Conservation (phyloP, 2,888 invertebrate species). For the Dicyrtomina minuta region DNA sequence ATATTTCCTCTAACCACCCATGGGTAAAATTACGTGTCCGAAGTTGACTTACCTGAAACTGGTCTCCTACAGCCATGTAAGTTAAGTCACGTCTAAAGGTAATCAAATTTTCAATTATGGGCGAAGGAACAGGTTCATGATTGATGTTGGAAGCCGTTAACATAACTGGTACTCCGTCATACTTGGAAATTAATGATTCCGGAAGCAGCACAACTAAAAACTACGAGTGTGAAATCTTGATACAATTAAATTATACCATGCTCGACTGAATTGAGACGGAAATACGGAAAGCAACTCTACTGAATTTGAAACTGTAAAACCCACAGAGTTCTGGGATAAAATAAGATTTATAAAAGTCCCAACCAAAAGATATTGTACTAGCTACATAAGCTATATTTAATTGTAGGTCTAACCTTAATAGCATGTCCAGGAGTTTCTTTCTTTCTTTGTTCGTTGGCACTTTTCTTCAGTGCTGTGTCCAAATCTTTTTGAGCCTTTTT, state of each 20-base stretch:
- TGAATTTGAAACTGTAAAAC: too few species aligned
- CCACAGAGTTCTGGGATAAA: too few species aligned
- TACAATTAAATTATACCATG: background rate
- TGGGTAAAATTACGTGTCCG: background rate
- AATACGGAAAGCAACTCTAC: too few species aligned
- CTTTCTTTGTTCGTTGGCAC: conserved; percentile 20
- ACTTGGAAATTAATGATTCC: conserved; percentile 8
- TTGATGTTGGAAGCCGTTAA: conserved; percentile 8
- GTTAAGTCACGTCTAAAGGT: conserved; percentile 19
- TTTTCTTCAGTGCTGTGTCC: conserved; percentile 31
- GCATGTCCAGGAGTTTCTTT: conserved; percentile 32
- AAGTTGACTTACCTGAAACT: conserved; percentile 19
- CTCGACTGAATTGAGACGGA: too few species aligned
- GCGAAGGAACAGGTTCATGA: background rate
- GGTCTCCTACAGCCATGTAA: conserved; percentile 5
- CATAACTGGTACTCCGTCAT: conserved; percentile 3
- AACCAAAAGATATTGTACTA: too few species aligned
- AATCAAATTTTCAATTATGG: conserved; percentile 23
- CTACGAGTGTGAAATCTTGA: background rate
- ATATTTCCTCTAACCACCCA: too few species aligned
- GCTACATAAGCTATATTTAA: too few species aligned
- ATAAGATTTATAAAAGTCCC: too few species aligned
- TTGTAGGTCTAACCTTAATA: conserved; percentile 27
- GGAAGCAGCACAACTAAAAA: conserved; percentile 14
- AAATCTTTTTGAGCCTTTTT: conserved; percentile 14